phyloP scores from a whole-genome alignment of 2,888 invertebrate genomes.

The Drosophila rubida region DNA sequence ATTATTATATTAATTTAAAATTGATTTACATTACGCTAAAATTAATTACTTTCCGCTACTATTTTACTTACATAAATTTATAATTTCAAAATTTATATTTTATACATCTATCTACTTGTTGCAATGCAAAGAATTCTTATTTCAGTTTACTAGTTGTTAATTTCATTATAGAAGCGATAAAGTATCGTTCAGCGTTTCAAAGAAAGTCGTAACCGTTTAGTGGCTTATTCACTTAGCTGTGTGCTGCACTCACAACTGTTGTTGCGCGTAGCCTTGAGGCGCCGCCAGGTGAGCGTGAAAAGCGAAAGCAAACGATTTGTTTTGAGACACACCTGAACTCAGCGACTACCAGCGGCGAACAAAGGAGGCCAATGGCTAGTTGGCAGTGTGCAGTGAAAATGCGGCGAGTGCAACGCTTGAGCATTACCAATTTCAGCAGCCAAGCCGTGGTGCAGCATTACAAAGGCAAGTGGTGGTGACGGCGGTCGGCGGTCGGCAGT shows the following conservation, averaged over 20 bases:
- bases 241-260: background rate
- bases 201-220: background rate
- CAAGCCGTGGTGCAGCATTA: conserved; percentile 18
- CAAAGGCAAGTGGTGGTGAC: conserved; percentile 32
- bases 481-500: conserved; percentile 37
- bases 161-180: too few relatives aligned
- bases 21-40: too few relatives aligned
- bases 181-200: background rate
- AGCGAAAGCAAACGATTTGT: conserved; percentile 45
- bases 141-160: too few relatives aligned
- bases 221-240: background rate
- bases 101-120: too few relatives aligned
- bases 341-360: conserved; percentile 1
- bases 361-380: conserved; percentile 17
- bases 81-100: too few relatives aligned
- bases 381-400: conserved; percentile 4
- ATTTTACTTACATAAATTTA: too few relatives aligned
- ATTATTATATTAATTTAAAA: too few relatives aligned
- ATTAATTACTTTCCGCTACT: too few relatives aligned
- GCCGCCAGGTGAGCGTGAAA: conserved; percentile 26
- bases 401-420: conserved; percentile 16
- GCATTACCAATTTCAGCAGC: conserved; percentile 34
- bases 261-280: background rate
- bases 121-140: too few relatives aligned
- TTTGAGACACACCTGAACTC: conserved; percentile 31